Conservation (phyloP, 2,888 invertebrate genomes). For the Volucella inflata region DNA sequence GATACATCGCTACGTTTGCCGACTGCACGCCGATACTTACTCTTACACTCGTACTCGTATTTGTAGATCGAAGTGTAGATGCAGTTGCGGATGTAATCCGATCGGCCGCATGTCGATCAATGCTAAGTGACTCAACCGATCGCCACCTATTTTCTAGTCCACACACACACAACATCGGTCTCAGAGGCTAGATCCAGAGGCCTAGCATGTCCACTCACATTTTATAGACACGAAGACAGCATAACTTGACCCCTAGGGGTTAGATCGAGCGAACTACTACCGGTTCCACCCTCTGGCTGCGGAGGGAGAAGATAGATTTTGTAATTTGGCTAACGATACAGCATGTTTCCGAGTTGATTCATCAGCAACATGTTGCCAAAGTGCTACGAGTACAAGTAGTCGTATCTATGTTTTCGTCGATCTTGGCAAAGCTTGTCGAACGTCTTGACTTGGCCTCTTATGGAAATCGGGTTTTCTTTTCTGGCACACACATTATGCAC, state of each 20-base stretch:
- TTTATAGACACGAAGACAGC: constrained; percentile 67
- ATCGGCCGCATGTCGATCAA: constrained; percentile 74
- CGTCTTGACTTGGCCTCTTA: constrained; percentile 51
- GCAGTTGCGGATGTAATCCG: constrained; percentile 72
- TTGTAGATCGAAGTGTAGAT: constrained; percentile 10
- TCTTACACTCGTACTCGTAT: constrained; percentile 14
- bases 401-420: constrained; percentile 1
- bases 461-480: constrained; percentile 66
- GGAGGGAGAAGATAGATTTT: constrained; percentile 2
- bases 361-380: constrained; percentile 57
- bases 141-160: constrained; percentile 66
- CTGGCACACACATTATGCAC: constrained; percentile 2
- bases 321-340: constrained; percentile 47
- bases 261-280: constrained; percentile 23
- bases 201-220: constrained; percentile 49
- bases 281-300: constrained; percentile 2
- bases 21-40: constrained; percentile 6
- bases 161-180: constrained; percentile 7
- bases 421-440: constrained; percentile 48
- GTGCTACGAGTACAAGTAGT: constrained; percentile 45
- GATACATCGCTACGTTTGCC: background rate
- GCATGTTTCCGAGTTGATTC: constrained; percentile 59
- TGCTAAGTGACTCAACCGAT: constrained; percentile 70
- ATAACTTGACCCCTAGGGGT: constrained; percentile 71
- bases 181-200: constrained; percentile 22